A percentile compares a stretch with the other conserved stretches of the same genome.
Evolutionary conservation across 2,888 invertebrate species (phyloP).

Genomic region (Drosophila nr. perissopoda): DNA sequence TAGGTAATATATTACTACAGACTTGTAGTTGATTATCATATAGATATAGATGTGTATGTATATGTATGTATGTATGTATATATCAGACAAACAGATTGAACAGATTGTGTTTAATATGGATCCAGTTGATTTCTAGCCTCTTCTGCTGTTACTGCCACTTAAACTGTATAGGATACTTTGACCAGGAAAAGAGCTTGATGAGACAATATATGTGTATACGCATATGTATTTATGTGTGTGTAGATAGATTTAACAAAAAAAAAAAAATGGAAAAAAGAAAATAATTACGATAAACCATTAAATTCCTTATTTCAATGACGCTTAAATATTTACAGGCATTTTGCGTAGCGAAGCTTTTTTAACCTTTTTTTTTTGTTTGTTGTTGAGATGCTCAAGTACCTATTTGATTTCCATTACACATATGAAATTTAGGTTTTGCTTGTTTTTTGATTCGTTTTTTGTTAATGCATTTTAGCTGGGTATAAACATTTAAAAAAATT

Average conservation of each 20-base stretch:
- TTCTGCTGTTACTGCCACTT: conserved; percentile 29
- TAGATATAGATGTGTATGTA: conserved; percentile 22
- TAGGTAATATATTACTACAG: conserved; percentile 24
- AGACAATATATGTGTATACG: conserved; percentile 2
- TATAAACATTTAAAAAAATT: conserved; percentile 75
- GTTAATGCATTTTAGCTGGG: conserved; percentile 57
- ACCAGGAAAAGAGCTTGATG: conserved; percentile 61
- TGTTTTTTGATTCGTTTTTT: conserved; percentile 15
- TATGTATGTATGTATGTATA: conserved; percentile 1
- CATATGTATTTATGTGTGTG: neutral
- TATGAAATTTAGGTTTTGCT: conserved; percentile 24
- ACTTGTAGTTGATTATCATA: conserved; percentile 43
- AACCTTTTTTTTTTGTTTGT: conserved; percentile 18
- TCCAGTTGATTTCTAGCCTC: conserved; percentile 34
- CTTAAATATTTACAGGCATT: conserved; percentile 75
- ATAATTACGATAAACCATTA: conserved; percentile 23
- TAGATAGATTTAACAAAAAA: neutral
- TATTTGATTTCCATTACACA: conserved; percentile 34
- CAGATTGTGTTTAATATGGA: conserved; percentile 2
- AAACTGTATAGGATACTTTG: conserved; percentile 52
- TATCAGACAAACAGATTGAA: conserved; percentile 47
- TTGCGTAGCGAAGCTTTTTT: conserved; percentile 70
- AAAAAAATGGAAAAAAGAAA: neutral
- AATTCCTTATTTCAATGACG: conserved; percentile 34
- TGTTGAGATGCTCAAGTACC: conserved; percentile 55